phyloP scores from a whole-genome alignment of 2,113 vertebrate genomes.

The Lepidothrix coronata region DNA sequence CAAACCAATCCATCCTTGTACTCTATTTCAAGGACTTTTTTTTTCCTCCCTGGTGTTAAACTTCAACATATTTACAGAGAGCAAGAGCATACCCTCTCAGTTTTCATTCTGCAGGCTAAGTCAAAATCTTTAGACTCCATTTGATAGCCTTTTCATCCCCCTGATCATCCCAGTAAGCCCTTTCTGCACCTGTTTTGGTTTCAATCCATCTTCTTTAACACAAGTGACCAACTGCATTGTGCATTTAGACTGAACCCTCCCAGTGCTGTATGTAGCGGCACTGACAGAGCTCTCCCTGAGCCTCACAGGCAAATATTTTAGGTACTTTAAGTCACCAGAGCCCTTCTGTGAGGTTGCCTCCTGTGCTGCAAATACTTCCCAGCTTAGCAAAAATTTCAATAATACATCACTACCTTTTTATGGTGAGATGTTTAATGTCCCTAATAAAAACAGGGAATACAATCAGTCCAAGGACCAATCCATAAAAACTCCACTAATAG shows the following conservation, averaged over 20 bases:
- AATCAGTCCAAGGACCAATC: background rate
- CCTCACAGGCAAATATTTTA: background rate
- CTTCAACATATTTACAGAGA: background rate
- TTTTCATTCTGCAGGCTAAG: background rate
- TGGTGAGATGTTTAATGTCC: background rate
- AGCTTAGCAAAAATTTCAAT: background rate
- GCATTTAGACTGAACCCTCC: background rate
- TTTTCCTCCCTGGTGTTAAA: background rate
- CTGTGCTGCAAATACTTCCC: background rate
- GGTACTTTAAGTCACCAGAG: background rate
- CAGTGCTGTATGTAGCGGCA: background rate
- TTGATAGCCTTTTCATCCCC: background rate
- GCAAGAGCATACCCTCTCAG: background rate
- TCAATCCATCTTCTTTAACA: background rate
- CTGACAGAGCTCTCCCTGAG: background rate
- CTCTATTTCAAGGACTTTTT: background rate
- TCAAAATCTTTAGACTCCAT: background rate
- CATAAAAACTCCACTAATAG: slow-evolving; percentile 5
- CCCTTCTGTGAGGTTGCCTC: background rate
- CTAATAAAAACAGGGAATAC: slow-evolving; percentile 25
- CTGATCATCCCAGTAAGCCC: background rate
- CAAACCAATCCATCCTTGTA: background rate
- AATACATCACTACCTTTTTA: background rate
- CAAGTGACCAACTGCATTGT: background rate
- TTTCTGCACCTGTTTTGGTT: background rate